phyloP scores from a whole-genome alignment of 2,113 vertebrate species.

The Puma concolor region DNA sequence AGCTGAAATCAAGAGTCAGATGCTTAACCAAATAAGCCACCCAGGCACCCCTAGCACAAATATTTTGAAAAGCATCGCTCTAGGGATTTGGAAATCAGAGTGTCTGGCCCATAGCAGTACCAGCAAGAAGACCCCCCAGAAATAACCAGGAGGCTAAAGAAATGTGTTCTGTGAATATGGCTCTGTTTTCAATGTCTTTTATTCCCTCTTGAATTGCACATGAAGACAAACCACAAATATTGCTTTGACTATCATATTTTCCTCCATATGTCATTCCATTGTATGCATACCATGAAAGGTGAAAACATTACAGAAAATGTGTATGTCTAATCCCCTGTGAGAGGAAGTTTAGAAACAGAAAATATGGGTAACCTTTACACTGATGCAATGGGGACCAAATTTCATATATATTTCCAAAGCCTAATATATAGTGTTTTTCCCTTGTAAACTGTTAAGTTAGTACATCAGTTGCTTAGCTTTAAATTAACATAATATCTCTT shows the following conservation, averaged over 20 bases:
- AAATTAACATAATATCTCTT: not conserved
- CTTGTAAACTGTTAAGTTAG: not conserved
- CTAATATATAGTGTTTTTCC: not conserved
- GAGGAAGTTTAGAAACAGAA: constrained; percentile 32
- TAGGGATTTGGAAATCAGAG: not conserved
- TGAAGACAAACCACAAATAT: constrained; percentile 27
- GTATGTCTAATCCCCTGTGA: constrained; percentile 20
- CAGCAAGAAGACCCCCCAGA: not conserved
- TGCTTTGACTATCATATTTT: not conserved
- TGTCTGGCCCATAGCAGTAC: not conserved
- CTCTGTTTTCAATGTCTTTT: not conserved
- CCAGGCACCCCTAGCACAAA: not conserved
- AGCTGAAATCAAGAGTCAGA: no score
- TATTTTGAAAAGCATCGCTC: not conserved
- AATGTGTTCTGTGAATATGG: not conserved
- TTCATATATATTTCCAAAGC: constrained; percentile 51
- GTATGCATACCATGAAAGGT: not conserved
- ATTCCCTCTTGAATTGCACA: not conserved
- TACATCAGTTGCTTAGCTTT: constrained; percentile 6
- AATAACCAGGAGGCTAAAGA: not conserved
- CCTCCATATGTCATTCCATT: not conserved
- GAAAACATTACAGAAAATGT: constrained; percentile 27
- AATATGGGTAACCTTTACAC: constrained; percentile 48
- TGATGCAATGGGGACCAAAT: constrained; percentile 11
- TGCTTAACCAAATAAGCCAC: no score